Base-by-base conservation (phyloP, 2,888 invertebrate species). In the Taenaris catops region DNA sequence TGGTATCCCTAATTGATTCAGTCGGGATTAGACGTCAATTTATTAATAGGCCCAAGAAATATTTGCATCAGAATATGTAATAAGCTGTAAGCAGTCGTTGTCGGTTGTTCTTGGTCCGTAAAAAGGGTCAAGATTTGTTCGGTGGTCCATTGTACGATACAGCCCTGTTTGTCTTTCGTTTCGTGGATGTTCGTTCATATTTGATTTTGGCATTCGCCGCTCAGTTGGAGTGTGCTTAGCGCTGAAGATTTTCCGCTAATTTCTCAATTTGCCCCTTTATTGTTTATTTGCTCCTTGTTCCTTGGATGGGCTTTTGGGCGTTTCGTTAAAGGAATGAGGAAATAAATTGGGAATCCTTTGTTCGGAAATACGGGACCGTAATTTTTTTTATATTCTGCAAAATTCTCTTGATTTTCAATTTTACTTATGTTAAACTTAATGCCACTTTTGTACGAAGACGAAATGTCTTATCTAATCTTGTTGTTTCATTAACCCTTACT, bases 101-200 rank as follows among this genome's bases (percentile, higher is more conserved):
- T 53, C 42, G 55, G 49, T 44, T 39, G 43, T 51, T 52, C 53
- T 54, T 52, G 42, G 45, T 38, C 41, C 48, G 55, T 49, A 57
- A 59, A 62, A 61, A 60, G 62, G 63, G 55, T 56, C 60, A 60
- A 61, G 59, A 61, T 53, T 55, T 49, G 52, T 49, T 48, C 55
- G 51, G 48, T 49, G 35, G 34, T 27, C 66, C 56, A 76, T 79
- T 79, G 76, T 80, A 51, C 53, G 54, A 53, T 58, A 63, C 55
- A 35, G 46, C 39, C 33, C 18, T 81, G 73, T 83, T 81, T 81
- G 71, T 76, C 68, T 80, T 75, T 66, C 58, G 61, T 50, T 8
- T 9, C 8, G 52, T 53, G 53, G 61, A 57, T 60, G 75, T 63
- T 70, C 75, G 74, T 76, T 24, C 19, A 35, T 38, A 38, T 32